These are phyloP conservation scores for Leiothrix lutea DNA, from an alignment of 2,113 vertebrate species.

Conservation along the genomic window DNA sequence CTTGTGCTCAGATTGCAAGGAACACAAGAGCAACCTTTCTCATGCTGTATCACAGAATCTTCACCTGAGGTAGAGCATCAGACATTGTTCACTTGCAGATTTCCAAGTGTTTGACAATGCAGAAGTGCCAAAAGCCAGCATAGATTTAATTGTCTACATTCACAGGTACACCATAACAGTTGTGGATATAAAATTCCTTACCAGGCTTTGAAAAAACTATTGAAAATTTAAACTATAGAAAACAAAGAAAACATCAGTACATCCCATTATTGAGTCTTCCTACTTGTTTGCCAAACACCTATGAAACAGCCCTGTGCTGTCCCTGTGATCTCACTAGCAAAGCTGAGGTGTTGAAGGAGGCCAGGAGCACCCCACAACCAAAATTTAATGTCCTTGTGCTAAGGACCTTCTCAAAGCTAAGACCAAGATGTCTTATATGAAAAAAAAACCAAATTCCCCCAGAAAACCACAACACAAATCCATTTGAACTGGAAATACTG, in stretches of 20 bases:
- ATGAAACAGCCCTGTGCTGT: not conserved
- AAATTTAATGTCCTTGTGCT: not conserved
- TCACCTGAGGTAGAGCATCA: not conserved
- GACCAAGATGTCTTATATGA: not conserved
- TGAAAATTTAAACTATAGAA: not conserved
- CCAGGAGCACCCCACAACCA: not conserved
- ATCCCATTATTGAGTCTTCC: not conserved
- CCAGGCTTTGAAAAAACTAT: not conserved
- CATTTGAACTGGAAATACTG: not conserved
- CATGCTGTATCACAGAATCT: not conserved
- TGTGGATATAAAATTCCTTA: not conserved
- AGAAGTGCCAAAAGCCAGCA: not conserved
- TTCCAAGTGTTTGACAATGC: not conserved
- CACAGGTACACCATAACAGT: not conserved
- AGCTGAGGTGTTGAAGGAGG: not conserved
- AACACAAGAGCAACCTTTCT: not conserved
- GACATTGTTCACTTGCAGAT: not conserved
- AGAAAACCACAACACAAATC: not conserved
- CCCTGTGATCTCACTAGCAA: not conserved
- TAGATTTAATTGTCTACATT: not conserved
- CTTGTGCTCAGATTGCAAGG: not conserved
- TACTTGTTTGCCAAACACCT: not conserved
- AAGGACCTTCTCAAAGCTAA: not conserved
- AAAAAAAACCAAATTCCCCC: accelerated
- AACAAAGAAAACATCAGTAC: not conserved